Base-by-base conservation (phyloP, 2,888 invertebrate species). In the Drosophila ustulata region DNA sequence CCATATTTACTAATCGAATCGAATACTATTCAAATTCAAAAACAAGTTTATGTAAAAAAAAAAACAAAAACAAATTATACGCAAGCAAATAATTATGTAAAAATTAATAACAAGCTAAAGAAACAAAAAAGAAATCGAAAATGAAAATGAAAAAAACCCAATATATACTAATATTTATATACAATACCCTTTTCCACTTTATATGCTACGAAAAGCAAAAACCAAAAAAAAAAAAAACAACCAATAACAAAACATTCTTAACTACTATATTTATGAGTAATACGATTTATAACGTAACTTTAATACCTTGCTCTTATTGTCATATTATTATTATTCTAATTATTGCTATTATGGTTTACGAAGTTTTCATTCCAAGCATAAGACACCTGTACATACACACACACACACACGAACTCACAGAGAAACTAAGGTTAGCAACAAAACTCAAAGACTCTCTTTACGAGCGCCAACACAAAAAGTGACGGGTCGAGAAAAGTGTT, bases 161-260 rank as follows among this genome's bases (percentile, higher is more conserved):
- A 52, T 30, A 57, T 61, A 69, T 62, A 43, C 34, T 41, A 52
- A 71, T 53, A 51, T 77, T 79, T 79, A 84, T 74, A 74, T 79
- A 71, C 59, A 69, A 74, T 63, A 80, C 71, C 55, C 80, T 85
- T 82, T 82, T 85, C 82, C 85, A 82, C 82, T 82, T 82, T 82
- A 82, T 82, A 82, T 84, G 84, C 80, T 63, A 63, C 18, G 9
- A 46, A 26, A 46, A 34, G 18, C 18, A 59, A 68, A 56, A 68
- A 45, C 18, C 56, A 68, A 56, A 68, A 18, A 18, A 18, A 18
- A 18, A 18, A 18, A 18, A 18, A 18, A 2, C 18, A 57, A 37
- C 52, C 62, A 63, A 75, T 28, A 34, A 52, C n/a, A 72, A 68
- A 55, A 55, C n/a, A 76, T 73, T 73, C 65, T 66, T 26, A 62